phyloP scores from a whole-genome alignment of 1,140 invertebrate species.

The Drosophila triauraria region DNA sequence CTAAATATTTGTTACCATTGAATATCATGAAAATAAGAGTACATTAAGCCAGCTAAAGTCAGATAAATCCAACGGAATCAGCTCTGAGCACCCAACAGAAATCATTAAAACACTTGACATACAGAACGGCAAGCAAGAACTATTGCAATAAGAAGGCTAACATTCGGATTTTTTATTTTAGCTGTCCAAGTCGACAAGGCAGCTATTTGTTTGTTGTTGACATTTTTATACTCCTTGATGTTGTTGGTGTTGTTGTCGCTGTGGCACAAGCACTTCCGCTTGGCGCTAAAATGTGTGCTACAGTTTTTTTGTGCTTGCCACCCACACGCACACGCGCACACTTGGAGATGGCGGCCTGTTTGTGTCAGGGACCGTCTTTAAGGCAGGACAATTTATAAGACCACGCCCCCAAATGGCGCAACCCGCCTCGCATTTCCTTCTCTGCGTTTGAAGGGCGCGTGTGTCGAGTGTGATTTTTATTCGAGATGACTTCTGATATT shows the following conservation, averaged over 20 bases:
- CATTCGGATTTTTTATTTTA: constrained; percentile 30
- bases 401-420: constrained; percentile 37
- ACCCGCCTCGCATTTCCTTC: constrained; percentile 39
- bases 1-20: neutral
- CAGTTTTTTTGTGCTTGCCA: constrained; percentile 44
- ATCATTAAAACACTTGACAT: constrained; percentile 39
- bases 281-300: constrained; percentile 72
- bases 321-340: neutral
- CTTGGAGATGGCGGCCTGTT: constrained; percentile 32
- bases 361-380: constrained; percentile 65
- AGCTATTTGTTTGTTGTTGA: constrained; percentile 43
- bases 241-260: constrained; percentile 45
- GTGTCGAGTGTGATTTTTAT: constrained; percentile 71
- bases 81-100: neutral
- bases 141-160: constrained; percentile 13
- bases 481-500: constrained; percentile 64
- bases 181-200: constrained; percentile 31
- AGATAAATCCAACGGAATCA: neutral
- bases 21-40: neutral
- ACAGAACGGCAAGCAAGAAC: constrained; percentile 24
- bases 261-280: constrained; percentile 69
- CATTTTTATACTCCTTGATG: constrained; percentile 48
- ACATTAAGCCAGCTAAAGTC: neutral
- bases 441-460: constrained; percentile 67
- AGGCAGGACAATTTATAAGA: constrained; percentile 66